These are phyloP conservation scores for Lethenteron camtschaticum DNA, from an alignment of 2,113 vertebrate species.

Conservation along the genomic window DNA sequence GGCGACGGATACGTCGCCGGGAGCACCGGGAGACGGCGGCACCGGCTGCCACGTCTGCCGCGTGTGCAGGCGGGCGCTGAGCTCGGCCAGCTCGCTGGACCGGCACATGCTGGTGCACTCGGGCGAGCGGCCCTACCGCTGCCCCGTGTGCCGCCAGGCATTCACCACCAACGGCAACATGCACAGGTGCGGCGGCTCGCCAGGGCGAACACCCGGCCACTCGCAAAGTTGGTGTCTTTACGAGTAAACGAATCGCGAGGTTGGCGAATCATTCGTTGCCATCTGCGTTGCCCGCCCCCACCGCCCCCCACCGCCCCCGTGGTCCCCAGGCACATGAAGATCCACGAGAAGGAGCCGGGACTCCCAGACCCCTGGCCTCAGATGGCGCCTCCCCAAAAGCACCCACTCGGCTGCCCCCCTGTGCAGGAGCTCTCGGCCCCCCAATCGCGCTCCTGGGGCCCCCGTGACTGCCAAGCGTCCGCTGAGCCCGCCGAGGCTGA, in stretches of 20 bases:
- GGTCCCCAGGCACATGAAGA: background rate
- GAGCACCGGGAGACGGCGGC: background rate
- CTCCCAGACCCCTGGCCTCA: too few species aligned
- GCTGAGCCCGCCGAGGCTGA: too few species aligned
- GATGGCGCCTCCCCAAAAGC: too few species aligned
- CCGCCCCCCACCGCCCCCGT: too few species aligned
- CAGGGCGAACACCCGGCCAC: background rate
- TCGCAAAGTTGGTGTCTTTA: background rate
- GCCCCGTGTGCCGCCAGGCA: slow-evolving; percentile 66
- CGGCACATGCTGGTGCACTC: slow-evolving; percentile 97
- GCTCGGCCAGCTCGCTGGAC: slow-evolving; percentile 87
- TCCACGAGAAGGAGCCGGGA: background rate
- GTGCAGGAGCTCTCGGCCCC: too few species aligned
- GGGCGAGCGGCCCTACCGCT: slow-evolving; percentile 85
- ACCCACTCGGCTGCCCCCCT: too few species aligned
- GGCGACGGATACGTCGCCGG: background rate
- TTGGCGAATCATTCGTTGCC: too few species aligned
- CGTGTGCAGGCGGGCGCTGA: slow-evolving; percentile 87
- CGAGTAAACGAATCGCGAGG: too few species aligned
- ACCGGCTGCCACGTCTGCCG: slow-evolving; percentile 76
- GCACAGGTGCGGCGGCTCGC: slow-evolving; percentile 49
- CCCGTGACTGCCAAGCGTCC: too few species aligned
- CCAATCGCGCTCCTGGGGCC: too few species aligned
- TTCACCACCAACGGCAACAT: slow-evolving; percentile 99
- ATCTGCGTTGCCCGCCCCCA: too few species aligned